Evolutionary conservation across 2,113 vertebrate genomes (phyloP).

Genomic region (Xyrauchen texanus): DNA sequence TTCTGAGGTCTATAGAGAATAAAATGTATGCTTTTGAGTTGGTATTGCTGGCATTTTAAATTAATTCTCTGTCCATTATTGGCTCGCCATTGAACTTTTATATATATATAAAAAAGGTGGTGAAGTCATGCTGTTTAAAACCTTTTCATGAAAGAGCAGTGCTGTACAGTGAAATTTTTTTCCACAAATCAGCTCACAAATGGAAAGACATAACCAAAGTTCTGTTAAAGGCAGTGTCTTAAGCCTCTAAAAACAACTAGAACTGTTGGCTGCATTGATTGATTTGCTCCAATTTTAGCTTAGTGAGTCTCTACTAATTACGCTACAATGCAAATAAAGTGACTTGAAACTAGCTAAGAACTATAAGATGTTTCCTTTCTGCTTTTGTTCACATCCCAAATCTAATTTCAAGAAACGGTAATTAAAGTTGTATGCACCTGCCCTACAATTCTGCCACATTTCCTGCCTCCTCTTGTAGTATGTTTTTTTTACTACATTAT

Average conservation of each 20-base stretch:
- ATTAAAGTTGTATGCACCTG: not conserved
- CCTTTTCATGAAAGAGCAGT: not conserved
- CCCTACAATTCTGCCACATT: not conserved
- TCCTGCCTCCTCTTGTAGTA: no score
- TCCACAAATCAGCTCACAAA: not conserved
- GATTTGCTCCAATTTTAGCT: no score
- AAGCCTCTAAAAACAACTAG: not conserved
- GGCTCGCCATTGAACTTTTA: constrained; percentile 35
- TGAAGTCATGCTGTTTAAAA: constrained; percentile 5
- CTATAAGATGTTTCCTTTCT: no score
- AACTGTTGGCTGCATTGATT: no score
- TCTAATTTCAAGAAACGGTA: no score
- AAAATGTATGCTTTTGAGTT: constrained; percentile 47
- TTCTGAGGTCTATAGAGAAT: constrained; percentile 49
- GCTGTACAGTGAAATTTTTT: not conserved
- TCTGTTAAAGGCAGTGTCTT: not conserved
- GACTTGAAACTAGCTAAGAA: no score
- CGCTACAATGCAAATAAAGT: no score
- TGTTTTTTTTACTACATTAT: no score
- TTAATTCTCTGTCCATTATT: constrained; percentile 39
- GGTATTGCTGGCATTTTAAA: constrained; percentile 38
- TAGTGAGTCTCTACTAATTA: no score
- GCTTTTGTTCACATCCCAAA: no score
- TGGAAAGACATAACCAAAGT: not conserved
- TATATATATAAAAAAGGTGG: no score